Conservation (phyloP, 1,140 invertebrate species). For the Trichoplusia ni region DNA sequence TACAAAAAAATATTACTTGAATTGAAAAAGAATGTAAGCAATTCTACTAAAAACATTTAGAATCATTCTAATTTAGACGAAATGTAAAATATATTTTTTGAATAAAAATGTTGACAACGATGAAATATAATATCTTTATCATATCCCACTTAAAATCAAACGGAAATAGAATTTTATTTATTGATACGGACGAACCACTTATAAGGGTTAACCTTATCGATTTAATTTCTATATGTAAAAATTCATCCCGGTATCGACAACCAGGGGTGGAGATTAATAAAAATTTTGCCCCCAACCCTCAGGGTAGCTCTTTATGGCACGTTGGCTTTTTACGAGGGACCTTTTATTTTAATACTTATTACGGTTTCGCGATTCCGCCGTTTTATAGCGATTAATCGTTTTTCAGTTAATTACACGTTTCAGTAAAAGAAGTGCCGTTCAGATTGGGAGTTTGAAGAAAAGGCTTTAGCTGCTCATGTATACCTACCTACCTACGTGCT, state of each 20-base stretch:
- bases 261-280: slow-evolving; percentile 66
- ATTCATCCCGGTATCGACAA: slow-evolving; percentile 53
- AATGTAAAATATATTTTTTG: too few species aligned
- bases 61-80: too few species aligned
- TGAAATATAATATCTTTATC: too few species aligned
- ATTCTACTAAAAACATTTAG: too few species aligned
- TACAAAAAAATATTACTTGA: slow-evolving; percentile 12
- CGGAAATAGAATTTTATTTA: not conserved
- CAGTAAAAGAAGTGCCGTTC: slow-evolving; percentile 26
- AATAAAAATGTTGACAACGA: too few species aligned
- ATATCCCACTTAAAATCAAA: not conserved
- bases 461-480: not conserved
- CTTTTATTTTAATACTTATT: slow-evolving; percentile 70
- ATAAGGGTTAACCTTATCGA: slow-evolving; percentile 43
- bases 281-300: slow-evolving; percentile 64
- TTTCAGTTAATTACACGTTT: slow-evolving; percentile 55
- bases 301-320: slow-evolving; percentile 68
- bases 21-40: too few species aligned
- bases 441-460: slow-evolving; percentile 2
- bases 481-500: too few species aligned
- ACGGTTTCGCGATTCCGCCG: slow-evolving; percentile 58
- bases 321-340: slow-evolving; percentile 68
- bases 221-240: slow-evolving; percentile 64
- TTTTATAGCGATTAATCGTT: slow-evolving; percentile 63
- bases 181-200: slow-evolving; percentile 1